Evolutionary conservation across 2,888 invertebrate genomes (phyloP), one percentile per base, ranked within the genome.

Genomic region (Conistra vaccinii): DNA sequence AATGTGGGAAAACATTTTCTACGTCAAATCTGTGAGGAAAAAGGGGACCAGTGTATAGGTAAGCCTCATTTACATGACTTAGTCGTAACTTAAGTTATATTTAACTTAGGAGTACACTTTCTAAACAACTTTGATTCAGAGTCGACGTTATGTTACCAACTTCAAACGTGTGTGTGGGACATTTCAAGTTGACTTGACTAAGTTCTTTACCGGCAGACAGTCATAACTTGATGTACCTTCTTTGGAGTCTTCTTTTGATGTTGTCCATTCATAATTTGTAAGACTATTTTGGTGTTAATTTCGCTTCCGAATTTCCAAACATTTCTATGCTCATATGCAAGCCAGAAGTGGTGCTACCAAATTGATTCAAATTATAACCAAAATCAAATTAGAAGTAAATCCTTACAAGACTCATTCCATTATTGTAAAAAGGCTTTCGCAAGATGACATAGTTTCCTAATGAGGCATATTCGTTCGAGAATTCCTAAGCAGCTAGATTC

Each of bases 11-110:
- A 92, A 92, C 89, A 91, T 94, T 89, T 94, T 95, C 91, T 95
- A 92, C 91, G 92, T 93, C 77, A 96, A 96, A 91, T 94, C 95
- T 88, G 96, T 96, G 79, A 93, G 96, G 90, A 96, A 96, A 96
- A 96, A 96, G 95, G 90, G 86, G 90, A 90, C 89, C 88, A 85
- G 84, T 84, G 85, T 90, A 89, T 95, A 95, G 93, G 95, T 95
- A 84, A 92, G 95, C 81, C 63, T 69, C 58, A 73, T 73, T 78
- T 81, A 72, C 84, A 82, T 82, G 77, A 83, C 73, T 62, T 82
- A 69, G 55, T 78, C 69, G 72, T 83, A 74, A 72, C 70, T 76
- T 85, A 80, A 75, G 82, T 80, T 81, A 78, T 74, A 75, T 85
- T 67, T 80, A 86, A 78, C 69, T 85, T 77, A 70, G 76, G 57